Percentiles rank a stretch among this genome's conserved stretches.
Conservation (phyloP, 2,888 invertebrate genomes). For the Mythimna vitellina region DNA sequence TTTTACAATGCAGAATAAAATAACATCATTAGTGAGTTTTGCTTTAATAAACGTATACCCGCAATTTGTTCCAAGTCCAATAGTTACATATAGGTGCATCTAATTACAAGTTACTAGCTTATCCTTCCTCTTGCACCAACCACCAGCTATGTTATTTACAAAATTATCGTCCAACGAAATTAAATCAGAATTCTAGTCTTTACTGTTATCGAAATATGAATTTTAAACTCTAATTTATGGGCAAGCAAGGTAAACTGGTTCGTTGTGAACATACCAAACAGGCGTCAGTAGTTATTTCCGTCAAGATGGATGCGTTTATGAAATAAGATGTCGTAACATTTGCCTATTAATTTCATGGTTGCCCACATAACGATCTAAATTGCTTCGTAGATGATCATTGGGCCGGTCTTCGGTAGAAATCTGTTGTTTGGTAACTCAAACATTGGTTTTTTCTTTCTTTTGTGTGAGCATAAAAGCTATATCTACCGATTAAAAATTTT, state of each 20-base stretch:
- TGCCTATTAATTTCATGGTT: slow-evolving; percentile 82
- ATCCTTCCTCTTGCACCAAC: slow-evolving; percentile 68
- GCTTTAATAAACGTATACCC: slow-evolving; percentile 51
- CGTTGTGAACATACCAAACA: slow-evolving; percentile 63
- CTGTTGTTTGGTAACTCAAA: slow-evolving; percentile 61
- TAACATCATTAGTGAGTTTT: slow-evolving; percentile 37
- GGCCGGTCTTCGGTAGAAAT: slow-evolving; percentile 52
- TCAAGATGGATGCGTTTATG: slow-evolving; percentile 78
- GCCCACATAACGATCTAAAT: slow-evolving; percentile 76
- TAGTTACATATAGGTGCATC: slow-evolving; percentile 65
- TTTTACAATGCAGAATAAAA: slow-evolving; percentile 42
- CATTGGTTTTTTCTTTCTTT: slow-evolving; percentile 32
- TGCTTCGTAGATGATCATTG: slow-evolving; percentile 57
- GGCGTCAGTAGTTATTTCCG: slow-evolving; percentile 78
- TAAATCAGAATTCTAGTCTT: slow-evolving; percentile 57
- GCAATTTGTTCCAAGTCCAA: slow-evolving; percentile 57
- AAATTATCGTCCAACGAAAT: slow-evolving; percentile 59
- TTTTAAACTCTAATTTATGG: slow-evolving; percentile 55
- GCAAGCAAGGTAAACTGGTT: slow-evolving; percentile 66
- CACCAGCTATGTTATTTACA: slow-evolving; percentile 56
- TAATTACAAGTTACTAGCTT: slow-evolving; percentile 68
- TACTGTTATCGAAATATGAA: slow-evolving; percentile 60
- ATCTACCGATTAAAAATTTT: slow-evolving; percentile 48
- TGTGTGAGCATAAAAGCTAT: slow-evolving; percentile 38
- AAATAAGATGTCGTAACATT: slow-evolving; percentile 79